A percentile compares a stretch with the other conserved stretches of the same genome.
Conservation (phyloP, 2,113 vertebrate genomes). For the Aegithalos caudatus region DNA sequence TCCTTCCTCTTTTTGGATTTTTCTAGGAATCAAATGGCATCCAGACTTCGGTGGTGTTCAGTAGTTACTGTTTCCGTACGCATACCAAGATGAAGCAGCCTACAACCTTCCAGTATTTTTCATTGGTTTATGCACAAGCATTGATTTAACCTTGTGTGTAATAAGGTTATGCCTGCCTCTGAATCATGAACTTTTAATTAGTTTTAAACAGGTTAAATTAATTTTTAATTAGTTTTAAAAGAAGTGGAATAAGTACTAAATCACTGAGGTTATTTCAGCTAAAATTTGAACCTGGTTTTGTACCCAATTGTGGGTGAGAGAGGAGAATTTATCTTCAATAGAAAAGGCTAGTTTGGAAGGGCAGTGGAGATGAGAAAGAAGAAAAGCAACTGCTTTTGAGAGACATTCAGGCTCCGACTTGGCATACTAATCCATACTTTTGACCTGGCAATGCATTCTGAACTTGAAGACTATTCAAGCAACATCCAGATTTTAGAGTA, state of each 20-base stretch:
- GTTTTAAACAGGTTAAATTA: background rate
- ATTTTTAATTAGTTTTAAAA: background rate
- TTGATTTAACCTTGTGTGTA: background rate
- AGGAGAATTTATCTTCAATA: background rate
- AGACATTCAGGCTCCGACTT: background rate
- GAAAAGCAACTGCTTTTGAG: background rate
- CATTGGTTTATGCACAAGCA: background rate
- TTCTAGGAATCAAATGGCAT: background rate
- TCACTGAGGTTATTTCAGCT: background rate
- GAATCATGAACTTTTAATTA: background rate
- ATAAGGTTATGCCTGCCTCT: background rate
- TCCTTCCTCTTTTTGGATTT: background rate
- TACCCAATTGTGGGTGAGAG: background rate
- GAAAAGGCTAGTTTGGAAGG: background rate
- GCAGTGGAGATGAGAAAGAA: background rate
- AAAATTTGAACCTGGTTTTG: background rate
- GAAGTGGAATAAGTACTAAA: background rate
- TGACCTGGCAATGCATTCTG: background rate
- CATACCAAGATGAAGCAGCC: background rate
- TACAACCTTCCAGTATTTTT: background rate
- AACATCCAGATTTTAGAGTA: background rate
- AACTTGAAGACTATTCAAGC: background rate
- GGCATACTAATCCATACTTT: background rate
- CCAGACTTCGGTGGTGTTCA: background rate
- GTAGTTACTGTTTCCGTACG: background rate